Conservation (phyloP, 1,140 invertebrate genomes). For the Pentalonia nigronervosa region DNA sequence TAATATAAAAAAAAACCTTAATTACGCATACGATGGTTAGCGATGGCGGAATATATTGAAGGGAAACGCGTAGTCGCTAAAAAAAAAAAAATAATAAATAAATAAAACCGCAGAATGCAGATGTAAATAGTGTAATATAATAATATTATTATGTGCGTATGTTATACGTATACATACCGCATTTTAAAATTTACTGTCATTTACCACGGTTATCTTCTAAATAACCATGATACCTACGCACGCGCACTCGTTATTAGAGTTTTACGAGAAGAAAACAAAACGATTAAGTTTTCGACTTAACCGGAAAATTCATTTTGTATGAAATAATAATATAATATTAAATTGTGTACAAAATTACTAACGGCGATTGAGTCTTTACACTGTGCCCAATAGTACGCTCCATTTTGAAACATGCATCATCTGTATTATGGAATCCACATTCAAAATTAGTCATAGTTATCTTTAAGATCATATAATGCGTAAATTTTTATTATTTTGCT, state of each 20-base stretch:
- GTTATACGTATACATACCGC: too few relatives aligned
- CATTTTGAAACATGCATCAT: too few relatives aligned
- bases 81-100: not conserved
- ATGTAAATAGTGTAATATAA: not conserved
- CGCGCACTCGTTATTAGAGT: too few relatives aligned
- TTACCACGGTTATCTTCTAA: too few relatives aligned
- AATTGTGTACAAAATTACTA: too few relatives aligned
- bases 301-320: not conserved
- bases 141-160: not conserved
- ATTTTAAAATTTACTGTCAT: too few relatives aligned
- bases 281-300: not conserved
- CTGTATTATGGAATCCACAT: too few relatives aligned
- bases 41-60: not conserved
- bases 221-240: not conserved
- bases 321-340: not conserved
- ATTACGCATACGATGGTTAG: not conserved
- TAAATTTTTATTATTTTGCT: too few relatives aligned
- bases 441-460: too few relatives aligned
- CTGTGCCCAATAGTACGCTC: too few relatives aligned
- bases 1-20: slow-evolving; percentile 20
- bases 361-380: too few relatives aligned
- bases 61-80: not conserved
- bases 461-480: too few relatives aligned
- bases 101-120: not conserved
- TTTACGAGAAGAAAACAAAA: not conserved